Evolutionary conservation across 2,113 vertebrate species (phyloP).

Genomic region (Astur gentilis): DNA sequence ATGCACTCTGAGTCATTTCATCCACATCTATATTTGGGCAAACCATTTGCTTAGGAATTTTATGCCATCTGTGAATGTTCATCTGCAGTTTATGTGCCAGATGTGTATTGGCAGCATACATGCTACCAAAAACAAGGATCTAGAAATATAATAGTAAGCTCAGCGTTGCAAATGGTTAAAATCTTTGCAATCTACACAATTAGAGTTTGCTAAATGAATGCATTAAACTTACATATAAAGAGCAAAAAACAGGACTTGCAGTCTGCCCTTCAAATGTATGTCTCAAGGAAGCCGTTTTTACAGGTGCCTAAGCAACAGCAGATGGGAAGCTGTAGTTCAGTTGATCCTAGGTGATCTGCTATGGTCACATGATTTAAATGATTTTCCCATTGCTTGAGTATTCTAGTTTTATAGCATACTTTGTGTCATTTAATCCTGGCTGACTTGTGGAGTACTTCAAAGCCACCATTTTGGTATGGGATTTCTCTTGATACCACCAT

Average conservation of each 20-base stretch:
- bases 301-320: not conserved
- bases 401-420: not conserved
- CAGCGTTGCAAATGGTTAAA: not conserved
- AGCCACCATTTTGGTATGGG: not conserved
- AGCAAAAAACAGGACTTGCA: not conserved
- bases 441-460: not conserved
- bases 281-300: not conserved
- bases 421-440: not conserved
- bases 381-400: not conserved
- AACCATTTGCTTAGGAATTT: slow-evolving; percentile 41
- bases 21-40: slow-evolving; percentile 7
- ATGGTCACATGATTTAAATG: not conserved
- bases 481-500: not conserved
- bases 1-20: not conserved
- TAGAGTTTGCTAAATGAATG: not conserved
- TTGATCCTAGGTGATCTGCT: not conserved
- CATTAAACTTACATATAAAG: not conserved
- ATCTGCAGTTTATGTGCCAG: slow-evolving; percentile 38
- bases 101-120: slow-evolving; percentile 22
- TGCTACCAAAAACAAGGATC: not conserved
- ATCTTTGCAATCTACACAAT: not conserved
- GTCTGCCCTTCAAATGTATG: not conserved
- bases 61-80: slow-evolving; percentile 42
- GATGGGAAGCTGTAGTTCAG: not conserved
- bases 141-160: not conserved